phyloP scores from a whole-genome alignment of 2,113 vertebrate species.

The Grantiella picta region DNA sequence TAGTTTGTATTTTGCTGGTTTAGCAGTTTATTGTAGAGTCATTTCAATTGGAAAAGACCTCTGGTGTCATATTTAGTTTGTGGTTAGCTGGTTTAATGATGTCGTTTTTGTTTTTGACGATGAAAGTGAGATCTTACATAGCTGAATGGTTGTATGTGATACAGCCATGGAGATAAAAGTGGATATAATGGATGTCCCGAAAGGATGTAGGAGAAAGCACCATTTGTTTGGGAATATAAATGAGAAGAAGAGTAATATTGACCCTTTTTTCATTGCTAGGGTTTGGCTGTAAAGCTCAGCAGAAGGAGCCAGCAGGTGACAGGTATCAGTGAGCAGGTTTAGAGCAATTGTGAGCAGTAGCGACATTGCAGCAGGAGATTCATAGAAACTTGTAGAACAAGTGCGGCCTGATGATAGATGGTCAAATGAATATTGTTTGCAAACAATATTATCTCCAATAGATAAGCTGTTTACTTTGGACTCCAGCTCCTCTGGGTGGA shows the following conservation, averaged over 20 bases:
- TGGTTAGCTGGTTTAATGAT: neutral
- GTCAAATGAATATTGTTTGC: slow-evolving; percentile 32
- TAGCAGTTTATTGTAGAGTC: neutral
- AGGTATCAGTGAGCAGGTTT: neutral
- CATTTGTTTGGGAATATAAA: neutral
- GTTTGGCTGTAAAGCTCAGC: neutral
- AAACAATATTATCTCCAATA: slow-evolving; percentile 48
- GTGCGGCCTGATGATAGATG: neutral
- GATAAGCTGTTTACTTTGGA: slow-evolving; percentile 61
- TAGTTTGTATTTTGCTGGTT: neutral
- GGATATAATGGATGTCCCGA: accelerated
- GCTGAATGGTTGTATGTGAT: accelerated
- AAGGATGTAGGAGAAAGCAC: neutral
- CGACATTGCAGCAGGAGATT: neutral
- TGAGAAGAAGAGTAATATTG: neutral
- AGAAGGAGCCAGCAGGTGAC: neutral
- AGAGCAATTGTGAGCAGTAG: neutral
- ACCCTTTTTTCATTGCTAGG: neutral
- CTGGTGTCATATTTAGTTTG: neutral
- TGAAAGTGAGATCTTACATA: accelerated
- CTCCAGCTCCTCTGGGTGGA: neutral
- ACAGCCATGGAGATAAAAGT: neutral
- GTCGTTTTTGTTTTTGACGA: neutral
- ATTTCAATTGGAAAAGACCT: neutral
- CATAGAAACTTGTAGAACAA: neutral